These are phyloP conservation scores for Kudoa iwatai DNA, from an alignment of 30 jellyfish, hydroid and myxozoan genomes.

Conservation along the genomic window DNA sequence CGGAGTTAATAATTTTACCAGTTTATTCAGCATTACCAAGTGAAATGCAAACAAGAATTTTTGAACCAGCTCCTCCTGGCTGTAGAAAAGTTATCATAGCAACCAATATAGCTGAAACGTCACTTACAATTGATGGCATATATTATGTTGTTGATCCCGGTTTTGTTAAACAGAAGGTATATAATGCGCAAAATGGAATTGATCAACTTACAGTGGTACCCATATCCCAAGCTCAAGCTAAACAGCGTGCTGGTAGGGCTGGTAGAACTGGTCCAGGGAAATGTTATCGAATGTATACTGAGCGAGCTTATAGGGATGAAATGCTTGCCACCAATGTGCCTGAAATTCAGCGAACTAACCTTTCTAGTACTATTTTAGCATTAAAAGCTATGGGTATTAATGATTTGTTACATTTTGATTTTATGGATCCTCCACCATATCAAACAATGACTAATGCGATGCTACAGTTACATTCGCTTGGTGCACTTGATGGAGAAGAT, in stretches of 20 bases:
- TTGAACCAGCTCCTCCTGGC: constrained; percentile 76
- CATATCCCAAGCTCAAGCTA: constrained; percentile 97
- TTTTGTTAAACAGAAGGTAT: constrained; percentile 84
- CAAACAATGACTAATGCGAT: constrained; percentile 85
- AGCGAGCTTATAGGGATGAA: constrained; percentile 58
- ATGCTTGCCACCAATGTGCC: constrained; percentile 88
- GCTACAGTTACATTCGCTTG: constrained; percentile 25
- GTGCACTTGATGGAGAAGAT: constrained; percentile 67
- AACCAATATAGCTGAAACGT: constrained; percentile 98
- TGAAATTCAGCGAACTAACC: constrained; percentile 59
- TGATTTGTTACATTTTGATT: constrained; percentile 71
- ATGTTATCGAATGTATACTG: constrained; percentile 82
- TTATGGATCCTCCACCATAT: constrained; percentile 99
- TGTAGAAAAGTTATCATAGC: constrained; percentile 86
- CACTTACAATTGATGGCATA: constrained; percentile 91
- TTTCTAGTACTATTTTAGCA: constrained; percentile 56
- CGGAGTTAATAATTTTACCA: constrained; percentile 66
- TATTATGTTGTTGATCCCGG: constrained; percentile 99
- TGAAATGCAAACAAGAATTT: constrained; percentile 51
- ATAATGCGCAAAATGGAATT: constrained; percentile 83
- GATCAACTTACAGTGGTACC: constrained; percentile 73
- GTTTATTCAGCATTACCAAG: constrained; percentile 88
- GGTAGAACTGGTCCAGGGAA: constrained; percentile 99
- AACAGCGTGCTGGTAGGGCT: constrained; percentile 99
- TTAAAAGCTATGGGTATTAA: constrained; percentile 59